Evolutionary conservation across 37 sponge, comb jelly and placozoan species (phyloP).

Genomic region (Aplysina aerophoba): DNA sequence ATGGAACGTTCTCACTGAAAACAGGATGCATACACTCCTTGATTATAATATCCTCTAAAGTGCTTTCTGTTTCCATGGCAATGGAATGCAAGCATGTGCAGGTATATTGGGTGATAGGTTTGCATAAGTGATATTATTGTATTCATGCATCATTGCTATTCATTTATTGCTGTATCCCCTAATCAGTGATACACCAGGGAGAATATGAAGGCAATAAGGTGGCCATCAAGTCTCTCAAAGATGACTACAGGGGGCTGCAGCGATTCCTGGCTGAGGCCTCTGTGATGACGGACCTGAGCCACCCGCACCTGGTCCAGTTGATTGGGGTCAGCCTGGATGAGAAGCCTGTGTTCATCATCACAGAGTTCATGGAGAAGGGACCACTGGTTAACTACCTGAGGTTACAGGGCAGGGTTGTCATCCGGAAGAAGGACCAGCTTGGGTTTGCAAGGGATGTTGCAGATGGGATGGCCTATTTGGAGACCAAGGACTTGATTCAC

Average conservation of each 20-base stretch:
- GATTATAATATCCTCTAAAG: too few relatives aligned
- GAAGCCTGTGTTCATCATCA: constrained; percentile 59
- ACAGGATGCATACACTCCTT: too few relatives aligned
- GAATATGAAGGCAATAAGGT: constrained; percentile 83
- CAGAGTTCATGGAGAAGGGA: constrained; percentile 82
- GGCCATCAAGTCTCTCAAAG: constrained; percentile 94
- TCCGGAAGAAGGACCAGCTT: constrained; percentile 34
- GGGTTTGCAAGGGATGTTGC: constrained; percentile 47
- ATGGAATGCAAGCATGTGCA: too few relatives aligned
- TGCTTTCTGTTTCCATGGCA: too few relatives aligned
- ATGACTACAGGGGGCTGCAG: constrained; percentile 64
- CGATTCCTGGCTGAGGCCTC: constrained; percentile 94
- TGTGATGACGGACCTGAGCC: constrained; percentile 83
- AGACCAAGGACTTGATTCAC: constrained; percentile 52
- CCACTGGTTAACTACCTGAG: constrained; percentile 71
- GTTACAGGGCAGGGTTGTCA: constrained; percentile 72
- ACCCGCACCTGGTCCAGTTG: constrained; percentile 70
- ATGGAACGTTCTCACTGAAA: too few relatives aligned
- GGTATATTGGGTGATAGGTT: too few relatives aligned
- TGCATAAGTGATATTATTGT: too few relatives aligned
- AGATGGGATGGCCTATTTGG: constrained; percentile 64
- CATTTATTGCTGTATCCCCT: not conserved
- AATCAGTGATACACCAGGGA: constrained; percentile 90
- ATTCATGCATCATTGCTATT: not conserved
- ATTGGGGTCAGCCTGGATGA: constrained; percentile 66